Percentiles rank a stretch among this genome's conserved stretches.
phyloP scores from a whole-genome alignment of 2,888 invertebrate species.

The Trichacis sp. region DNA sequence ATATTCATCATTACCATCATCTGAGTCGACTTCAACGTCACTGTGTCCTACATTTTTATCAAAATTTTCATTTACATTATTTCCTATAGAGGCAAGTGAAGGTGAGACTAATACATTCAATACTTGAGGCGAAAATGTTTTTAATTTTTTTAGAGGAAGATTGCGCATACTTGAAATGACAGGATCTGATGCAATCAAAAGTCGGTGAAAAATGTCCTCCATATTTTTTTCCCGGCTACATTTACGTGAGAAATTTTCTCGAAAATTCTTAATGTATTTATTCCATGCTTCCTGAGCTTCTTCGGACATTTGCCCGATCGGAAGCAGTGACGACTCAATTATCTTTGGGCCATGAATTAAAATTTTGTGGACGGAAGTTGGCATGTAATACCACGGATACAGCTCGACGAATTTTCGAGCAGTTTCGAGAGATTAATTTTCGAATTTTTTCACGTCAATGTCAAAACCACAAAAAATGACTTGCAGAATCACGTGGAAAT shows the following conservation, averaged over 20 bases:
- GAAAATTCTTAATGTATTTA: constrained; percentile 47
- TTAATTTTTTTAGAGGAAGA: constrained; percentile 56
- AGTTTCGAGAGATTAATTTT: constrained; percentile 22
- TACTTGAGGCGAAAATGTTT: constrained; percentile 4
- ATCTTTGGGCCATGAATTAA: constrained; percentile 50
- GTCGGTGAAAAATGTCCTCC: constrained; percentile 43
- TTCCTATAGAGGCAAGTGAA: too few species aligned
- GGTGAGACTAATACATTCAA: too few species aligned
- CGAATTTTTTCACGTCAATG: constrained; percentile 44
- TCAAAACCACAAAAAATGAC: constrained; percentile 38
- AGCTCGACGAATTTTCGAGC: constrained; percentile 47
- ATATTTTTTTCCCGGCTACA: constrained; percentile 41
- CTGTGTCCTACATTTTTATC: too few species aligned
- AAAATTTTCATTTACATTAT: too few species aligned
- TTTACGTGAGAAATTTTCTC: constrained; percentile 45
- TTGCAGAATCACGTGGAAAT: constrained; percentile 55
- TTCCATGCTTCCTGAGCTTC: constrained; percentile 53
- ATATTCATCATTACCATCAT: too few species aligned
- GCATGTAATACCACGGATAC: constrained; percentile 56
- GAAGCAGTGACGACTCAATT: constrained; percentile 48
- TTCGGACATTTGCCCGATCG: constrained; percentile 54
- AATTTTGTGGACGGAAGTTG: constrained; percentile 45
- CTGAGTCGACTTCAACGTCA: too few species aligned
- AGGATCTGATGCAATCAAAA: constrained; percentile 47
- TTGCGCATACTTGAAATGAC: constrained; percentile 63